Percentiles rank a stretch among this genome's conserved stretches.
Conservation (phyloP, 2,797 vertebrate species). For the Falco novaeseelandiae region DNA sequence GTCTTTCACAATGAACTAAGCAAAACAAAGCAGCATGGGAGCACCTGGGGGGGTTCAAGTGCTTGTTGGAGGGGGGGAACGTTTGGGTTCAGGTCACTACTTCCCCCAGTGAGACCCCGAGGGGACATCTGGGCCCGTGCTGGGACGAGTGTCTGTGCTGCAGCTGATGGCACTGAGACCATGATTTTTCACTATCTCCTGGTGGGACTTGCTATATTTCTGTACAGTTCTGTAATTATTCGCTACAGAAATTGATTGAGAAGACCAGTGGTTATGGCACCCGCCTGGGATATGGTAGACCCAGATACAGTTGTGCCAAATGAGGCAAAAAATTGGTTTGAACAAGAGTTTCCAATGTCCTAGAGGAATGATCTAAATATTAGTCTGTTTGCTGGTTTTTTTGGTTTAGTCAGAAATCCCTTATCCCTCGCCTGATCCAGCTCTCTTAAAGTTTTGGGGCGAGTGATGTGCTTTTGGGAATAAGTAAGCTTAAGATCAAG, state of each 20-base stretch:
- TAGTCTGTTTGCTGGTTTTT: neutral
- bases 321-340: slow-evolving; percentile 1
- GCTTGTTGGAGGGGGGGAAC: neutral
- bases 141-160: neutral
- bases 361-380: neutral
- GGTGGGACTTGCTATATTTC: neutral
- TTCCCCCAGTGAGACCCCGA: neutral
- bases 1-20: neutral
- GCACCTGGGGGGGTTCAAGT: neutral
- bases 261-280: neutral
- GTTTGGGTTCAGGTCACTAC: neutral
- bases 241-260: neutral
- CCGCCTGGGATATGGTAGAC: neutral
- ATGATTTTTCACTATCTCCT: neutral
- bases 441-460: neutral
- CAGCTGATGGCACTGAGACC: neutral
- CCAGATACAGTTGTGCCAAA: neutral
- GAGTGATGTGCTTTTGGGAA: neutral
- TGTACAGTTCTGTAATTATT: neutral
- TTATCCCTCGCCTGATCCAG: neutral
- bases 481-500: neutral
- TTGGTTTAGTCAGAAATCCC: neutral
- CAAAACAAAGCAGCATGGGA: neutral
- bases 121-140: fast-evolving
- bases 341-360: neutral